A percentile compares a stretch with the other conserved stretches of the same genome.
phyloP scores from a whole-genome alignment of 2,888 invertebrate species.

The Zaprionus lineosus region DNA sequence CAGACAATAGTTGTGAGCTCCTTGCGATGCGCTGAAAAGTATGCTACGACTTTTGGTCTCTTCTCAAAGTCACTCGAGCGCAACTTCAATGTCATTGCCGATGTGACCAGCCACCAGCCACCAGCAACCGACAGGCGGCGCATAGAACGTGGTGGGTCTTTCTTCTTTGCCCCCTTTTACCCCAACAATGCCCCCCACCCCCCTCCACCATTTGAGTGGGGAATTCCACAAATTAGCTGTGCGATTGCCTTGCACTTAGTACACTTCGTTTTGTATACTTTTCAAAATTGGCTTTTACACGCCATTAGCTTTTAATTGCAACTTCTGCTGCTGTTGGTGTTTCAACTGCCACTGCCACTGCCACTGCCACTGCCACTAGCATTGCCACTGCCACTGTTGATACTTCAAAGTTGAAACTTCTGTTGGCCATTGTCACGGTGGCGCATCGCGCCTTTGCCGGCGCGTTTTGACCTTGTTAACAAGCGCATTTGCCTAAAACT shows the following conservation, averaged over 20 bases:
- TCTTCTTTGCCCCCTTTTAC: too few species aligned
- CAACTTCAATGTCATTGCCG: conserved; percentile 53
- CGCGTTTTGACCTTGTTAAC: conserved; percentile 61
- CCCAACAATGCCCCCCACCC: too few species aligned
- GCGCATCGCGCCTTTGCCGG: conserved; percentile 2
- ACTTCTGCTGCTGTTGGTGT: conserved; percentile 13
- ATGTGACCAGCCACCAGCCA: not conserved
- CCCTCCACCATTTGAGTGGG: not conserved
- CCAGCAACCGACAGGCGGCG: too few species aligned
- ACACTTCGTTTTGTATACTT: conserved; percentile 63
- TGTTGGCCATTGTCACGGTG: conserved; percentile 20
- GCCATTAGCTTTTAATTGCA: conserved; percentile 79
- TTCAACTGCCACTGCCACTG: not conserved
- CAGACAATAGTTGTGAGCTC: conserved; percentile 43
- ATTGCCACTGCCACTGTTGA: conserved; percentile 4
- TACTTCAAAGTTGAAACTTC: too few species aligned
- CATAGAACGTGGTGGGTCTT: too few species aligned
- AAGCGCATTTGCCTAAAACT: conserved; percentile 64
- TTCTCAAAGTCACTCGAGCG: conserved; percentile 56
- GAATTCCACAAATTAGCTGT: conserved; percentile 65
- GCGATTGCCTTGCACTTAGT: conserved; percentile 66
- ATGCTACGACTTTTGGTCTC: conserved; percentile 51
- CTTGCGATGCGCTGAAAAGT: conserved; percentile 41
- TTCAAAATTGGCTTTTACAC: conserved; percentile 76
- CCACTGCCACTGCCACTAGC: not conserved